These are phyloP conservation scores for Petrocephalus zakoni DNA, from an alignment of 2,113 vertebrate genomes.

Conservation along the genomic window DNA sequence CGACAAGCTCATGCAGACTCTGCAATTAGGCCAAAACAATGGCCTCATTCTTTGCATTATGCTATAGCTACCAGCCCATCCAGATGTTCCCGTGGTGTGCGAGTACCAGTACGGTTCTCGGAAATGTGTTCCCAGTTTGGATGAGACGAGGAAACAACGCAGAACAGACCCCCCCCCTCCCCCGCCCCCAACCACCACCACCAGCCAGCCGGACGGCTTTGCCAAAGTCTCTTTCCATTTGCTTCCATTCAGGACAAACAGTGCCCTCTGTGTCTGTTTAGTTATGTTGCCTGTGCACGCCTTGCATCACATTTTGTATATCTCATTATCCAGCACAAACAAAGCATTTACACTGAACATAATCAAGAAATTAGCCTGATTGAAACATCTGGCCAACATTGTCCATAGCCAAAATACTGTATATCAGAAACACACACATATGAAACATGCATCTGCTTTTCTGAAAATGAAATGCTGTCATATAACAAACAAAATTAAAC, in stretches of 20 bases:
- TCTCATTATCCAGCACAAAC: slow-evolving; percentile 12
- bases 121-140: slow-evolving; percentile 62
- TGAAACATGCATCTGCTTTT: not conserved
- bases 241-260: slow-evolving; percentile 25
- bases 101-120: slow-evolving; percentile 36
- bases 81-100: slow-evolving; percentile 58
- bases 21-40: slow-evolving; percentile 59
- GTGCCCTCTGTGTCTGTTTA: slow-evolving; percentile 6
- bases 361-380: slow-evolving; percentile 3
- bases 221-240: slow-evolving; percentile 26
- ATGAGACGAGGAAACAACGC: slow-evolving; percentile 45
- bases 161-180: slow-evolving; percentile 47
- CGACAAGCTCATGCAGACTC: slow-evolving; percentile 43
- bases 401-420: not conserved
- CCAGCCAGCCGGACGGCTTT: slow-evolving; percentile 13
- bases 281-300: slow-evolving; percentile 15
- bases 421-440: not conserved
- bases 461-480: not conserved
- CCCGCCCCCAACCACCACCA: slow-evolving; percentile 11
- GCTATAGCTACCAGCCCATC: slow-evolving; percentile 47
- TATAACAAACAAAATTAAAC: not conserved
- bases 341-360: slow-evolving; percentile 17
- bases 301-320: not conserved
- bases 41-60: slow-evolving; percentile 55
- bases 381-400: not conserved